Evolutionary conservation across 2,113 vertebrate genomes (phyloP).

Genomic region (Laticauda colubrina): DNA sequence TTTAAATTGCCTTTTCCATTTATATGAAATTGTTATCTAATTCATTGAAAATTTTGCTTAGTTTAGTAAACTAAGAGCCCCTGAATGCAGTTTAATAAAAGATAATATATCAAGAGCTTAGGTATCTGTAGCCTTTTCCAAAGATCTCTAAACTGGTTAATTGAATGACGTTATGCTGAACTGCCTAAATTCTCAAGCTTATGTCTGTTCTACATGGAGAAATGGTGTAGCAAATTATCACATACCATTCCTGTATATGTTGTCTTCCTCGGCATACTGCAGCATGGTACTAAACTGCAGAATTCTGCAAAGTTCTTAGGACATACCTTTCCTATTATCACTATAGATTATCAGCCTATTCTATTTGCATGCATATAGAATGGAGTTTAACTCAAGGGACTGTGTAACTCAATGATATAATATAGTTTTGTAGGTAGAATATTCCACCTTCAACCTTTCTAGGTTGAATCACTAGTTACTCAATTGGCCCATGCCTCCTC

Average conservation of each 20-base stretch:
- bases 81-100: not conserved
- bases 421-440: not conserved
- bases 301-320: not conserved
- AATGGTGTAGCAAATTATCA: not conserved
- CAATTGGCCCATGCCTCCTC: too few species aligned
- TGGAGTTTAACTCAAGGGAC: too few species aligned
- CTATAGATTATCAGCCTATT: not conserved
- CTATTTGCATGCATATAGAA: not conserved
- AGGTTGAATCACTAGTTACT: too few species aligned
- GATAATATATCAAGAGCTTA: not conserved
- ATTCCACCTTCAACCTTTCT: not conserved
- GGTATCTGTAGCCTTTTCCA: not conserved
- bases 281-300: not conserved
- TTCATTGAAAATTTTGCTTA: not conserved
- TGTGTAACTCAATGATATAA: too few species aligned
- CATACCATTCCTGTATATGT: not conserved
- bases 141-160: not conserved
- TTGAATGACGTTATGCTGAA: not conserved
- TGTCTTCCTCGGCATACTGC: not conserved
- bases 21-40: not conserved
- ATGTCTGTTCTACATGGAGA: not conserved
- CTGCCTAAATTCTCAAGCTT: not conserved
- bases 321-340: too few species aligned
- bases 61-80: not conserved
- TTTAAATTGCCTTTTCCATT: not conserved